These are phyloP conservation scores for Exaiptasia diaphana DNA, from an alignment of 64 coral and sea anemone species.

Conservation along the genomic window DNA sequence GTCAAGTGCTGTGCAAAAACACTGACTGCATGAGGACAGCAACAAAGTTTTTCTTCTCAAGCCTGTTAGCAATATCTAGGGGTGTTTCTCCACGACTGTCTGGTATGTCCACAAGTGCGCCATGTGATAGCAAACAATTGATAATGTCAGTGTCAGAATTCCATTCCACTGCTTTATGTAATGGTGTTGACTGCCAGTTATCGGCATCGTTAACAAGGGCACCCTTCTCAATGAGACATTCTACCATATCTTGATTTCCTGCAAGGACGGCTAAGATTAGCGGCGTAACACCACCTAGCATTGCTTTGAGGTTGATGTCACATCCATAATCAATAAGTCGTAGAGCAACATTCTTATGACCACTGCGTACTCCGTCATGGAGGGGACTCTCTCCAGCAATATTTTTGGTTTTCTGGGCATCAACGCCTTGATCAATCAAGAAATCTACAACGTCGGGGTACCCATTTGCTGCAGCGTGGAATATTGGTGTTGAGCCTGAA, in stretches of 20 bases:
- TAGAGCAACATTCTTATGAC: slow-evolving; percentile 26
- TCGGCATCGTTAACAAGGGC: slow-evolving; percentile 37
- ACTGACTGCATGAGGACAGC: too few species aligned
- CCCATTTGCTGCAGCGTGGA: slow-evolving; percentile 40
- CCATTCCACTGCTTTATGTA: slow-evolving; percentile 26
- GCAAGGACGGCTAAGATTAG: slow-evolving; percentile 34
- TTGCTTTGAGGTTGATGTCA: slow-evolving; percentile 28
- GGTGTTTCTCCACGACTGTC: slow-evolving; percentile 10
- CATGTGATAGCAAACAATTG: neutral
- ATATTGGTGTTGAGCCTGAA: slow-evolving; percentile 47
- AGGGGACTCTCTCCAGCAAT: slow-evolving; percentile 56
- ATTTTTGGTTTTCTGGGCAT: slow-evolving; percentile 9
- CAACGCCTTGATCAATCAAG: slow-evolving; percentile 20
- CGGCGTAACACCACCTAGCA: slow-evolving; percentile 47
- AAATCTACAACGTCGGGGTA: neutral
- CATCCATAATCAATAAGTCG: slow-evolving; percentile 11
- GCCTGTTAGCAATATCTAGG: neutral
- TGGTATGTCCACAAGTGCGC: neutral
- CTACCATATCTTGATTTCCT: slow-evolving; percentile 33
- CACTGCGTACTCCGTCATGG: slow-evolving; percentile 45
- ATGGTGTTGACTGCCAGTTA: slow-evolving; percentile 3
- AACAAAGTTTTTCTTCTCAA: neutral
- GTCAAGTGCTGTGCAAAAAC: too few species aligned
- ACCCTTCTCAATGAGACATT: slow-evolving; percentile 36
- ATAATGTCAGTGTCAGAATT: neutral